Evolutionary conservation across 2,888 invertebrate species (phyloP).

Genomic region (Suillia variegata): DNA sequence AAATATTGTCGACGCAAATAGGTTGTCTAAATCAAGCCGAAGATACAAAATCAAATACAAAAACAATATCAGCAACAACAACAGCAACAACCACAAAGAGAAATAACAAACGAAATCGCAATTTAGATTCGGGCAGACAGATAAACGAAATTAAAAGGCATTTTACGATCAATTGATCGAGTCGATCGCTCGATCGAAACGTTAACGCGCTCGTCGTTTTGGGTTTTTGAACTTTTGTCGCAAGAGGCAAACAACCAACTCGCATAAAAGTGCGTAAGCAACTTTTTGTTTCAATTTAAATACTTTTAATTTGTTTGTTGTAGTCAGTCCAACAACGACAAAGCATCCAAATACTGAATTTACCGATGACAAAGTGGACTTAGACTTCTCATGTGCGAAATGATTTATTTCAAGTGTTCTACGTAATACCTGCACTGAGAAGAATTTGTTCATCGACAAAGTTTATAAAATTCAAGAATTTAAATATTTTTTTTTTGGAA

Average conservation of each 20-base stretch:
- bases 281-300: no score
- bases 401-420: background rate
- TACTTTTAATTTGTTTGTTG: background rate
- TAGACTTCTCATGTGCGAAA: no score
- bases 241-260: slow-evolving; percentile 4
- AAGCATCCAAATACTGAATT: background rate
- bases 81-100: background rate
- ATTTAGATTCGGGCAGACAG: background rate
- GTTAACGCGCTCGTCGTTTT: background rate
- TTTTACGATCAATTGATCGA: slow-evolving; percentile 5
- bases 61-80: background rate
- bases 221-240: slow-evolving; percentile 15
- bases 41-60: background rate
- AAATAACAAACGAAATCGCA: background rate
- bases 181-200: background rate
- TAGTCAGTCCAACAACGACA: background rate
- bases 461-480: no score
- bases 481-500: no score
- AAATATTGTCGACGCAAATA: no score
- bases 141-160: background rate
- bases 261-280: slow-evolving; percentile 43
- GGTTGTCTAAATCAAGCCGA: slow-evolving; percentile 2
- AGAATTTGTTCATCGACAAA: no score
- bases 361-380: no score
- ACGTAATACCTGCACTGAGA: no score